Conservation (phyloP, 2,888 invertebrate species). For the Dermolepida albohirtum region DNA sequence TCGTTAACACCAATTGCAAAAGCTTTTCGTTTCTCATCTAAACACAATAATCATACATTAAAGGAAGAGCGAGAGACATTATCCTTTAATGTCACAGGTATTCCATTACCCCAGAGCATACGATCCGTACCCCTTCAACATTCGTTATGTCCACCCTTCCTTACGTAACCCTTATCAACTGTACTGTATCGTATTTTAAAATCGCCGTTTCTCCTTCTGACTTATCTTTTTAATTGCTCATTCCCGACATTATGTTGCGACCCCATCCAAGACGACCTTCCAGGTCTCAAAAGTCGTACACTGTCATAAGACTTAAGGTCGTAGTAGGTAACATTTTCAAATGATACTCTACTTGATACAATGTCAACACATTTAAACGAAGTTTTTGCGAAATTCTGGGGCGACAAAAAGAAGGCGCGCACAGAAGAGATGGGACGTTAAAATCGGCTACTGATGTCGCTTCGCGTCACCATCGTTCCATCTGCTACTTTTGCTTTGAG, state of each 20-base stretch:
- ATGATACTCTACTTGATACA: slow-evolving; percentile 19
- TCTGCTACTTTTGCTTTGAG: slow-evolving; percentile 50
- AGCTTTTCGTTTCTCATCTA: too few species aligned
- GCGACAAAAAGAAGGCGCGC: slow-evolving; percentile 18
- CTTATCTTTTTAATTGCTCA: slow-evolving; percentile 63
- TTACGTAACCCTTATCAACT: slow-evolving; percentile 44
- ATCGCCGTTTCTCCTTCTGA: slow-evolving; percentile 56
- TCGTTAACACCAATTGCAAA: too few species aligned
- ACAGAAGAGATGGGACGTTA: slow-evolving; percentile 23
- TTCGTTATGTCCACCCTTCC: slow-evolving; percentile 43
- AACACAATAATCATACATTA: neutral
- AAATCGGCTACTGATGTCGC: slow-evolving; percentile 43
- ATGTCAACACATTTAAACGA: slow-evolving; percentile 34
- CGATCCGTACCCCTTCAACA: slow-evolving; percentile 45
- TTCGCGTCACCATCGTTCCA: too few species aligned
- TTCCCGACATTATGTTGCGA: slow-evolving; percentile 41
- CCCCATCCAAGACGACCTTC: neutral
- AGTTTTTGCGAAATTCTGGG: slow-evolving; percentile 45
- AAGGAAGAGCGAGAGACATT: neutral
- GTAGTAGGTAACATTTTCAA: slow-evolving; percentile 22
- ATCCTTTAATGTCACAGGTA: slow-evolving; percentile 43
- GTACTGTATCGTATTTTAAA: slow-evolving; percentile 55
- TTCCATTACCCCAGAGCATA: slow-evolving; percentile 47
- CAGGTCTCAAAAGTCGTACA: slow-evolving; percentile 12
- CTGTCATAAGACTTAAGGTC: slow-evolving; percentile 12